phyloP scores from a whole-genome alignment of 2,797 vertebrate species.

The Lagodon rhomboides region DNA sequence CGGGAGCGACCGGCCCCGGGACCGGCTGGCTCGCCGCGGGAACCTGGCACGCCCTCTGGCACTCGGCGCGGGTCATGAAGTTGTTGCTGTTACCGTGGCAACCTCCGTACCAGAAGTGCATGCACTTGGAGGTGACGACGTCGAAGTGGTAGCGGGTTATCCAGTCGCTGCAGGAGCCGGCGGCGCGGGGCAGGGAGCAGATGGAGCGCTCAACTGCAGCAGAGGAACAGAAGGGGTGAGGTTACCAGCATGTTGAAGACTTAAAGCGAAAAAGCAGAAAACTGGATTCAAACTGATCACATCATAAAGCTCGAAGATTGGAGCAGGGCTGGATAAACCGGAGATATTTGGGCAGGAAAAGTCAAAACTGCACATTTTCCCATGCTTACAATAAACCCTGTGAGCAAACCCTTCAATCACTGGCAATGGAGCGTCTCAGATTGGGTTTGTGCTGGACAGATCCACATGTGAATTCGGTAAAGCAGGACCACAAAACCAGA shows the following conservation, averaged over 20 bases:
- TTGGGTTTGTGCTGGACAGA: not conserved
- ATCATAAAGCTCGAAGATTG: no score
- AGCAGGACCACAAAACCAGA: not conserved
- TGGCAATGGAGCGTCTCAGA: no score
- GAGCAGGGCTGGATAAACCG: no score
- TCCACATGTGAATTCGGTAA: not conserved
- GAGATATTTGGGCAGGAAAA: no score
- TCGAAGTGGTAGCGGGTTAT: constrained; percentile 90
- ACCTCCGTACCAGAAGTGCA: constrained; percentile 95
- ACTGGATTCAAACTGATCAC: no score
- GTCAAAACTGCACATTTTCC: no score
- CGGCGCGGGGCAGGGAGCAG: constrained; percentile 91
- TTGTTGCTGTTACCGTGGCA: constrained; percentile 96
- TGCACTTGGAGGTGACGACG: constrained; percentile 86
- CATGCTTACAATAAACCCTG: no score
- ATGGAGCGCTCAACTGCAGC: constrained; percentile 74
- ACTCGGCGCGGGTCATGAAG: constrained; percentile 89
- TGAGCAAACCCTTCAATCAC: no score
- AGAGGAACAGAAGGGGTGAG: not conserved
- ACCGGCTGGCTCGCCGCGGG: constrained; percentile 16
- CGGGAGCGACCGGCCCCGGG: not conserved
- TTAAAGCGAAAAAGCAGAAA: no score
- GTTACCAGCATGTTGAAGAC: not conserved
- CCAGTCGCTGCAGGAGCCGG: constrained; percentile 90
- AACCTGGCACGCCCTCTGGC: constrained; percentile 85